Conservation (phyloP, 2,113 vertebrate genomes). For the Datnioides undecimradiatus region DNA sequence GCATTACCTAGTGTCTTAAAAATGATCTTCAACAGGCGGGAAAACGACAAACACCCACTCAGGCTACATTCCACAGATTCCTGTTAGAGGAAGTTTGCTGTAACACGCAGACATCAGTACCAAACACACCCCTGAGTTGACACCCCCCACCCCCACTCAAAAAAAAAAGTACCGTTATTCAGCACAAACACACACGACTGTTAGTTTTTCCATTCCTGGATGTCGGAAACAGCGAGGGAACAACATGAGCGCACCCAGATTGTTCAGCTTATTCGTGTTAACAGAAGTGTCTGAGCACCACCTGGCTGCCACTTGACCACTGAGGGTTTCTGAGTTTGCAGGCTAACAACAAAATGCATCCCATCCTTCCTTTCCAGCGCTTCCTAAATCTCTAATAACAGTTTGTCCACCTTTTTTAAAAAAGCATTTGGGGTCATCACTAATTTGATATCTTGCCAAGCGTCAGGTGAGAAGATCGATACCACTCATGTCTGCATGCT, state of each 20-base stretch:
- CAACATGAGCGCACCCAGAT: background rate
- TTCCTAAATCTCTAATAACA: too few species aligned
- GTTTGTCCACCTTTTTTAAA: too few species aligned
- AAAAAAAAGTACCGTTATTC: background rate
- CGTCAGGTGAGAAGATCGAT: too few species aligned
- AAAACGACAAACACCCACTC: background rate
- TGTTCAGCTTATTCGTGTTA: too few species aligned
- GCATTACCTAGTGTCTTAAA: background rate
- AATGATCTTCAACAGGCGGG: background rate
- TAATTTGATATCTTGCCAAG: too few species aligned
- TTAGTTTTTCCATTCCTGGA: background rate
- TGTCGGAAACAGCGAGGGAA: background rate
- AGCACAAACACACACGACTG: background rate
- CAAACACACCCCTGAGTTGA: background rate
- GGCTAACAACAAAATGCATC: too few species aligned
- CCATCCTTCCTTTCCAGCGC: too few species aligned
- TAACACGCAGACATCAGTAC: background rate
- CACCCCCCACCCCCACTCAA: background rate
- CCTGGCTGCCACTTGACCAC: background rate
- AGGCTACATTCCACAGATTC: conserved; percentile 62
- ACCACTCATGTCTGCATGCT: too few species aligned
- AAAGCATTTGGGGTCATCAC: too few species aligned
- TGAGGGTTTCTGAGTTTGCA: too few species aligned
- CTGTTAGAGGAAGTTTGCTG: conserved; percentile 26
- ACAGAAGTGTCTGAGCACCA: background rate